Base-by-base conservation (phyloP, 2,113 vertebrate species). In the Chionomys nivalis region DNA sequence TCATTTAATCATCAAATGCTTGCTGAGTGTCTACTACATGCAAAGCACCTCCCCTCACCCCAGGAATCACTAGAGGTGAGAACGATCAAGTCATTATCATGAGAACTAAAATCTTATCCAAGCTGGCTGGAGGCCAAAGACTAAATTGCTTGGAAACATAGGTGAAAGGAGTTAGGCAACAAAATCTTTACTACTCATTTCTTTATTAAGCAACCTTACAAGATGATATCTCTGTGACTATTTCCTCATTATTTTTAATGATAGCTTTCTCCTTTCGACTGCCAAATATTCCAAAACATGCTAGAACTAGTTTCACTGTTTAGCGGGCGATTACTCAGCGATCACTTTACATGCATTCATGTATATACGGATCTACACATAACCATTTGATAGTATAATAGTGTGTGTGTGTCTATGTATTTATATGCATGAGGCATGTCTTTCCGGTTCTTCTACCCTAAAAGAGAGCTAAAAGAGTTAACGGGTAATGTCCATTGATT, bases 211-310 rank as follows among this genome's bases (percentile, higher is more conserved):
- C 92, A 90, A 52, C 42, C 66, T 75, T 8, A 26, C 16, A 92
- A 94, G 90, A 87, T 75, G n/a, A 44, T 76, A 96, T 90, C 68
- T 95, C 47, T 83, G n/a, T 8, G 90, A 21, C 77, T 94, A 90
- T 81, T 94, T 94, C 24, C 8, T 55, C 28, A 73, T 83, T 96
- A 76, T 87, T 86, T 90, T 91, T 65, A 49, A 87, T 85, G n/a
- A 1, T 52, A 70, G 68, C 47, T 76, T 94, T 94, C 68, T 91
- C 28, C 75, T 52, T 87, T 17, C 77, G n/a, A 63, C 75, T 90
- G 61, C 44, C 83, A 87, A 82, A 82, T 77, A 36, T 89, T 94
- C 44, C 55, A 78, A 95, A 92, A 44, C 78, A 87, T 36, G 55
- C 58, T 83, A 81, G 42, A 8, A 78, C 92, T 87, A 68, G 47